Conservation (phyloP, 1,140 invertebrate genomes). For the Saccostrea echinata region DNA sequence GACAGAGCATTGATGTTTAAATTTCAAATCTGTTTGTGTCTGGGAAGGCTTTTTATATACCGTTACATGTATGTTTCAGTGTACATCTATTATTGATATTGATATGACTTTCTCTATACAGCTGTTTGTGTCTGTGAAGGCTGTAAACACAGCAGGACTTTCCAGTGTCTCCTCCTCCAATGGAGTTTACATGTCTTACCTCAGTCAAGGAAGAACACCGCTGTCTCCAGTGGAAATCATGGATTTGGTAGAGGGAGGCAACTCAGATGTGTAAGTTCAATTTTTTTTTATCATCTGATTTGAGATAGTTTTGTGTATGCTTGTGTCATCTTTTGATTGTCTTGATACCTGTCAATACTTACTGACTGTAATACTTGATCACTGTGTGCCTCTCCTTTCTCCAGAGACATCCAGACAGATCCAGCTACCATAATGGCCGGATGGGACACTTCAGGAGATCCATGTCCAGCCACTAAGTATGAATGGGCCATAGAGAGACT, state of each 20-base stretch:
- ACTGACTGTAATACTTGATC: background rate
- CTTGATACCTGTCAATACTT: background rate
- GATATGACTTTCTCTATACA: slow-evolving; percentile 35
- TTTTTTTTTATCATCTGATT: background rate
- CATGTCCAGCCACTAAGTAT: slow-evolving; percentile 65
- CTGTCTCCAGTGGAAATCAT: slow-evolving; percentile 58
- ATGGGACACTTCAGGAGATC: slow-evolving; percentile 69
- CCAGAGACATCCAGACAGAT: slow-evolving; percentile 65
- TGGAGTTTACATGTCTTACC: slow-evolving; percentile 69
- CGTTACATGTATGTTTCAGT: too few relatives aligned
- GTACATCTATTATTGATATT: too few relatives aligned
- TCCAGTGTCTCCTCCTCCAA: slow-evolving; percentile 64
- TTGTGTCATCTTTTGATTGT: background rate
- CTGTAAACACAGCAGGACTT: slow-evolving; percentile 62
- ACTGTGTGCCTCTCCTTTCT: background rate
- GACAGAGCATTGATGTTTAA: too few relatives aligned
- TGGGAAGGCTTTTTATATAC: too few relatives aligned
- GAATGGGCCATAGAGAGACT: slow-evolving; percentile 65
- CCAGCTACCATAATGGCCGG: slow-evolving; percentile 55
- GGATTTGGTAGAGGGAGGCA: slow-evolving; percentile 51
- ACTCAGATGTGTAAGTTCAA: slow-evolving; percentile 67
- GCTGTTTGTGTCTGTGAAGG: slow-evolving; percentile 70
- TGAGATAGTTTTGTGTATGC: background rate
- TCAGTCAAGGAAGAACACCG: slow-evolving; percentile 66
- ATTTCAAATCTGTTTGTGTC: too few relatives aligned